A percentile compares a stretch with the other conserved stretches of the same genome.
Conservation (phyloP, 2,888 invertebrate genomes). For the Dioctria rufipes region DNA sequence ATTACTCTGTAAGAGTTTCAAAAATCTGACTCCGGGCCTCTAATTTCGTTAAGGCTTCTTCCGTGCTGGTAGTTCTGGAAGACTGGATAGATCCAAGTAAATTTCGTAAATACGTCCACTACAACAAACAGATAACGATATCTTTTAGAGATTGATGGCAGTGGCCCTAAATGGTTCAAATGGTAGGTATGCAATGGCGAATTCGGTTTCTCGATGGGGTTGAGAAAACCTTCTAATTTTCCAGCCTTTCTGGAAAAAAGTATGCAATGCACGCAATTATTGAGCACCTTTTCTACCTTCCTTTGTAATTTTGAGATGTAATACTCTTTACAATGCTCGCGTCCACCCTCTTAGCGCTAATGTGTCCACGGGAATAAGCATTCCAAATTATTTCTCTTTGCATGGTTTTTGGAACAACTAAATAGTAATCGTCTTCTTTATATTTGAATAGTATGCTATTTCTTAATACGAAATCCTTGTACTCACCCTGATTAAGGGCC, state of each 20-base stretch:
- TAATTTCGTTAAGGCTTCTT: background rate
- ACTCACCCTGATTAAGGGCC: no score
- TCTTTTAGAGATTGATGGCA: constrained; percentile 62
- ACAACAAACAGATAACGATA: constrained; percentile 62
- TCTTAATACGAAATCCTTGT: no score
- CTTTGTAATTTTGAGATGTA: no score
- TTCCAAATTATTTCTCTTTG: no score
- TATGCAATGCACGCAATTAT: constrained; percentile 34
- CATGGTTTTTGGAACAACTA: no score
- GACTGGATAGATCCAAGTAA: constrained; percentile 3
- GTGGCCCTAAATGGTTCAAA: constrained; percentile 65
- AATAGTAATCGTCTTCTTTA: no score
- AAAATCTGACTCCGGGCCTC: background rate
- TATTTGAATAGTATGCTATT: no score
- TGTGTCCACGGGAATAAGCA: no score
- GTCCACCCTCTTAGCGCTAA: no score
- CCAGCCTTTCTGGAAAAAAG: constrained; percentile 57
- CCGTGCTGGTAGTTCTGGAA: background rate
- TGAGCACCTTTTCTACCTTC: background rate
- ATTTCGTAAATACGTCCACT: constrained; percentile 5
- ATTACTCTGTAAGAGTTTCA: background rate
- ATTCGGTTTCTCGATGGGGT: constrained; percentile 63
- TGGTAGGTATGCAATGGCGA: constrained; percentile 63
- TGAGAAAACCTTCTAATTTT: constrained; percentile 64
- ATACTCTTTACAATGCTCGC: no score